Conservation (phyloP, 2,888 invertebrate species). For the Lypha dubia region DNA sequence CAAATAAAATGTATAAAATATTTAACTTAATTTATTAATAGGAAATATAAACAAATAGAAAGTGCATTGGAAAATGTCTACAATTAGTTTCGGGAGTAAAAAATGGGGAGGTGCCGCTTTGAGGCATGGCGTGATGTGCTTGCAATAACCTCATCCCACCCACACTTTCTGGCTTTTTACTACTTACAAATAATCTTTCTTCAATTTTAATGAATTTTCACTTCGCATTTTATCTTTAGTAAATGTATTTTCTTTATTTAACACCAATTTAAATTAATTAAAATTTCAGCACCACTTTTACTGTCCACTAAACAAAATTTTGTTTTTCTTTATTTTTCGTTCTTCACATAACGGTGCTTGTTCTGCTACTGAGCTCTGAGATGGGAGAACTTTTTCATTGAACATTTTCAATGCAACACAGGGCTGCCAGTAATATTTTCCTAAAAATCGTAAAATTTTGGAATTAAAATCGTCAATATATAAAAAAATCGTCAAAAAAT, state of each 20-base stretch:
- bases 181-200: conserved; percentile 31
- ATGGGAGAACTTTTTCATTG: conserved; percentile 11
- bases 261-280: conserved; percentile 52
- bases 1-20: conserved; percentile 7
- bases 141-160: conserved; percentile 29
- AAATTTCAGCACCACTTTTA: conserved; percentile 36
- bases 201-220: not conserved
- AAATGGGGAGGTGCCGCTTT: not conserved
- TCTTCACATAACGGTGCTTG: conserved; percentile 53
- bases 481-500: no score
- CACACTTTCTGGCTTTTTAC: conserved; percentile 11
- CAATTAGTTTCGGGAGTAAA: not conserved
- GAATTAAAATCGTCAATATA: no score
- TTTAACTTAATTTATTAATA: not conserved
- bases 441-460: no score
- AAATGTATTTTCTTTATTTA: conserved; percentile 20
- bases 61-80: not conserved
- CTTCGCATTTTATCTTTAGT: not conserved
- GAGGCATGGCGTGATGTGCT: conserved; percentile 26
- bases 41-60: not conserved
- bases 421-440: no score
- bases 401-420: not conserved
- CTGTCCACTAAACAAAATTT: conserved; percentile 25
- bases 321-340: conserved; percentile 29
- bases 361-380: conserved; percentile 16